phyloP scores from a whole-genome alignment of 2,888 invertebrate species.

The Aelia acuminata region DNA sequence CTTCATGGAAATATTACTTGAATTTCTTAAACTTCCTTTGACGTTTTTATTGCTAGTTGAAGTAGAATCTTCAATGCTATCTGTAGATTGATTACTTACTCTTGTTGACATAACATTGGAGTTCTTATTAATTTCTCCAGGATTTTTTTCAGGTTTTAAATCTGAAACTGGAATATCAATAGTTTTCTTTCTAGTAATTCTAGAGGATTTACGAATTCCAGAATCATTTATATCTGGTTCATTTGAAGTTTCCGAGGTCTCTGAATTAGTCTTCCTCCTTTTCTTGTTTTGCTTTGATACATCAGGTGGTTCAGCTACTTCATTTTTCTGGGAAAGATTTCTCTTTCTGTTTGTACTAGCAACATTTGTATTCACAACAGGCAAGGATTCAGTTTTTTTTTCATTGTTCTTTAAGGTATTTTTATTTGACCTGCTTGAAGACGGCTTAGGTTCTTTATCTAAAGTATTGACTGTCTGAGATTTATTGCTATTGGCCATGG shows the following conservation, averaged over 20 bases:
- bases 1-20: neutral
- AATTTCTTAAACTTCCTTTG: neutral
- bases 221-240: constrained; percentile 4
- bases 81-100: neutral
- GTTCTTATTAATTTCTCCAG: neutral
- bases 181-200: constrained; percentile 2
- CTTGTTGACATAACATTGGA: neutral
- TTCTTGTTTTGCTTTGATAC: neutral
- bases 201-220: constrained; percentile 14
- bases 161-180: neutral
- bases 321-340: neutral
- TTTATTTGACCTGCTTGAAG: neutral
- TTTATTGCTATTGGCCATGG: neutral
- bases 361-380: neutral
- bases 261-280: constrained; percentile 26
- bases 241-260: neutral
- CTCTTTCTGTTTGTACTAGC: neutral
- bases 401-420: neutral
- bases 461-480: neutral
- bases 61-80: neutral
- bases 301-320: neutral
- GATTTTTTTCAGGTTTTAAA: neutral
- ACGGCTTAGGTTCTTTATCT: neutral
- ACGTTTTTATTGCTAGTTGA: neutral
- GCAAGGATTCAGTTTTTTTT: neutral